phyloP scores from a whole-genome alignment of 2,797 vertebrate genomes.

The Dicrostonyx torquatus region DNA sequence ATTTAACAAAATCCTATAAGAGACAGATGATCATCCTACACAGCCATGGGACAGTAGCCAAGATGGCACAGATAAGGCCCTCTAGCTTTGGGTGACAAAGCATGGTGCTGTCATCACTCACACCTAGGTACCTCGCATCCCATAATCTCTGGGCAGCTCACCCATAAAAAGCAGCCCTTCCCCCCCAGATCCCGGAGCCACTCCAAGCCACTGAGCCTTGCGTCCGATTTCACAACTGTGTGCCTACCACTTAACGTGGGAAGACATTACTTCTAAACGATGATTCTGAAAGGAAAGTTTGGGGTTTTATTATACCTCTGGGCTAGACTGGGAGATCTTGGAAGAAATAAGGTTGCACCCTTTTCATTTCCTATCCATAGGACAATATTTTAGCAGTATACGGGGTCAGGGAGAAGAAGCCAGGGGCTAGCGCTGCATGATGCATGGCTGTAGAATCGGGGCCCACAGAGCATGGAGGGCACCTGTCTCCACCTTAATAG shows the following conservation, averaged over 20 bases:
- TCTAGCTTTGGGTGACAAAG: not conserved
- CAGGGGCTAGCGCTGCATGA: slow-evolving; percentile 87
- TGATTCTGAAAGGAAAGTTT: slow-evolving; percentile 94
- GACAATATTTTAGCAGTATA: slow-evolving; percentile 93
- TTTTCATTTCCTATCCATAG: slow-evolving; percentile 96
- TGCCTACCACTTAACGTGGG: slow-evolving; percentile 92
- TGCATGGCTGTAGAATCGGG: slow-evolving; percentile 87
- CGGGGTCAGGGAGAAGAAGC: slow-evolving; percentile 88
- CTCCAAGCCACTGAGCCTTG: slow-evolving; percentile 20
- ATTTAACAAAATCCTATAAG: not conserved
- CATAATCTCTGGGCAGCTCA: not conserved
- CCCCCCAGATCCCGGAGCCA: slow-evolving; percentile 23
- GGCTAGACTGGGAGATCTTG: slow-evolving; percentile 93
- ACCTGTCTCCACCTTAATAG: slow-evolving; percentile 89
- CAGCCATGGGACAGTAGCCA: rapidly evolving
- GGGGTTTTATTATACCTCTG: slow-evolving; percentile 96
- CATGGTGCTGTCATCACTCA: not conserved
- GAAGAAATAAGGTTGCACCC: slow-evolving; percentile 97
- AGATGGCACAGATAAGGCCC: not conserved
- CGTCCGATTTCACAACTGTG: slow-evolving; percentile 83
- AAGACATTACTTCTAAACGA: slow-evolving; percentile 97
- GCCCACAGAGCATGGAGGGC: slow-evolving; percentile 89
- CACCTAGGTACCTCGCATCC: rapidly evolving
- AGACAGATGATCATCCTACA: not conserved
- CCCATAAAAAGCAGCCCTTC: not conserved